Base-by-base conservation (phyloP, 2,113 vertebrate genomes). In the Clarias macrocephalus region DNA sequence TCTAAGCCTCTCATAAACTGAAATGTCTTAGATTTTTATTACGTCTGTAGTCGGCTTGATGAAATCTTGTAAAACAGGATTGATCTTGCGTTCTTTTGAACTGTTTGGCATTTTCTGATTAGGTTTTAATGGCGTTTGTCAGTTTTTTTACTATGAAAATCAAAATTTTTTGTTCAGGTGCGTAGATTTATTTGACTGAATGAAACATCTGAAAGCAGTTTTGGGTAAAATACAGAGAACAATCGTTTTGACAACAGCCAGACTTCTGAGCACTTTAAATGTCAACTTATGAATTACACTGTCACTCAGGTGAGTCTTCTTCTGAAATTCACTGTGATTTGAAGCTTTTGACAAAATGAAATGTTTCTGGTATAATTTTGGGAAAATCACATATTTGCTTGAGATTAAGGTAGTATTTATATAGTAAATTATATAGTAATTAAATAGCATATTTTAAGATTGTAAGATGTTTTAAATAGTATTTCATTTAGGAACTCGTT, bases 1-100 rank as follows among this genome's bases (percentile, higher is more conserved):
- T 66, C 62, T 66, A 83, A 83, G 81, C 81, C 60, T 54, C 80
- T 65, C 62, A 28, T 83, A 83, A 83, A 66, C 25, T 11, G 60
- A 66, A 54, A 66, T 10, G 80, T 82, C 63, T 65, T 25, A 52
- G 10, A 60, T 16, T 37, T 66, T 83, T 83, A 66, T 54, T 52
- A 54, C 42, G 23, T n/a, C 42, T 83, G 2, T 11, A 66, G 37
- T 66, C 7, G 8, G 25, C 42, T 62, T 62, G 54, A 82, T 82
- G 80, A 48, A 37, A n/a, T 52, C 60, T 83, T 62, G 81, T 66
- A 83, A 83, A 83, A 83, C 21, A 83, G 1, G 3, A 83, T 66
- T 42, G 62, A 52, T 60, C 23, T 37, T 28, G 15, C 4, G 25
- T n/a, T 25, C 2, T 65, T 52, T 65, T 16, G n/a, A 25, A 25